phyloP scores from a whole-genome alignment of 1,140 invertebrate species.

The Heliothis subflexa region DNA sequence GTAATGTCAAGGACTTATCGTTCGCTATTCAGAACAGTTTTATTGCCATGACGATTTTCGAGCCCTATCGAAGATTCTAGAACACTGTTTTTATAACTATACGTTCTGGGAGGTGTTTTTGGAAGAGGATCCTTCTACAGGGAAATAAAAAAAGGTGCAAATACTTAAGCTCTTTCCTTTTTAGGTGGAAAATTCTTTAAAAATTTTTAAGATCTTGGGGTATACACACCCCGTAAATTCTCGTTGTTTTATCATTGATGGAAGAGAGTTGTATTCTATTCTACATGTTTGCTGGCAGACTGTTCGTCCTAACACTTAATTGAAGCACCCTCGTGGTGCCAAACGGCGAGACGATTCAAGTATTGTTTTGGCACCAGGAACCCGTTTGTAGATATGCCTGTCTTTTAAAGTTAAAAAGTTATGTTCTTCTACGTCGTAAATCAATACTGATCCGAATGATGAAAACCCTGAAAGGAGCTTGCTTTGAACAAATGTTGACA shows the following conservation, averaged over 20 bases:
- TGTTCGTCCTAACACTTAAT: conserved; percentile 5
- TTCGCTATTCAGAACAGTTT: conserved; percentile 4
- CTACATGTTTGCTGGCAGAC: not conserved
- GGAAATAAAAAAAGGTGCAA: not conserved
- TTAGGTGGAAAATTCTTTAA: too few species aligned
- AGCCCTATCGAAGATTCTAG: conserved; percentile 15
- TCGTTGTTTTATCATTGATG: not conserved
- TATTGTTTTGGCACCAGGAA: conserved; percentile 4
- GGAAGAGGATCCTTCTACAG: not conserved
- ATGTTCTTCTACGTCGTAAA: too few species aligned
- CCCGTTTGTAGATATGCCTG: not conserved
- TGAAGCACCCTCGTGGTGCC: conserved; percentile 19
- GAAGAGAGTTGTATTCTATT: not conserved
- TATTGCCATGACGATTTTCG: not conserved
- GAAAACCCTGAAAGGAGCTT: too few species aligned
- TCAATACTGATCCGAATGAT: too few species aligned
- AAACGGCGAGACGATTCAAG: conserved; percentile 9
- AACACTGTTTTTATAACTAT: not conserved
- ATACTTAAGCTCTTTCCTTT: too few species aligned
- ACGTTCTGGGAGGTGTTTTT: not conserved
- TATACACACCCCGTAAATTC: not conserved
- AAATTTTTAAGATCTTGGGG: too few species aligned
- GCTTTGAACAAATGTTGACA: too few species aligned
- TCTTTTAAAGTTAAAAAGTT: not conserved
- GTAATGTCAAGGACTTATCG: conserved; percentile 31